Conservation (phyloP, 2,113 vertebrate genomes). For the Apeltes quadracus region DNA sequence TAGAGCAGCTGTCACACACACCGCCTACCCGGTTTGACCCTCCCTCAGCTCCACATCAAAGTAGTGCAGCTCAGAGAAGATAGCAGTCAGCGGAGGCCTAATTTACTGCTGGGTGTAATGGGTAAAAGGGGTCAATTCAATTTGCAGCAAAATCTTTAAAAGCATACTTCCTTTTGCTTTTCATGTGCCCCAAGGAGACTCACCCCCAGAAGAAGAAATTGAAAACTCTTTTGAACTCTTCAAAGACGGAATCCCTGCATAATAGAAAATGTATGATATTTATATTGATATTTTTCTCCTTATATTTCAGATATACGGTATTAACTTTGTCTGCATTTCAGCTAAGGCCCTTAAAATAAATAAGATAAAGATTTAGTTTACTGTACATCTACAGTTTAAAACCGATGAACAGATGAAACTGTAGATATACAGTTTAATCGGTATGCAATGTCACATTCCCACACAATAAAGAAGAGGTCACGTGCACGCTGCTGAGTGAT, state of each 20-base stretch:
- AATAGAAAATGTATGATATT: not conserved
- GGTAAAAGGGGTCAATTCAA: constrained; percentile 30
- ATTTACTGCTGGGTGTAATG: constrained; percentile 52
- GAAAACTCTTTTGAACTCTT: constrained; percentile 19
- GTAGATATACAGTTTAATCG: too few relatives aligned
- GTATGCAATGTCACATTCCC: not conserved
- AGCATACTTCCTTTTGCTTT: constrained; percentile 40
- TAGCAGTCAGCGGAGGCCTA: constrained; percentile 51
- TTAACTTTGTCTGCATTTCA: not conserved
- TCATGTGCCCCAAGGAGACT: constrained; percentile 13
- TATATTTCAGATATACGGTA: not conserved
- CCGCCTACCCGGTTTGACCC: constrained; percentile 2
- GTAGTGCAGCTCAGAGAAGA: constrained; percentile 38
- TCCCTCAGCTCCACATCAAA: constrained; percentile 48
- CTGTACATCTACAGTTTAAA: too few relatives aligned
- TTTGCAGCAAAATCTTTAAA: constrained; percentile 51
- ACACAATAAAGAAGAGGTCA: not conserved
- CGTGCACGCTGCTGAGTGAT: too few relatives aligned
- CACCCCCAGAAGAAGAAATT: constrained; percentile 14
- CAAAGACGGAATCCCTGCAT: constrained; percentile 4
- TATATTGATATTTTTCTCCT: not conserved
- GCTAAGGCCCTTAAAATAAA: not conserved
- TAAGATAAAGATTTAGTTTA: not conserved
- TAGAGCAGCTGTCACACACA: constrained; percentile 47
- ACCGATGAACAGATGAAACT: too few relatives aligned